Percentiles rank a stretch among this genome's conserved stretches.
phyloP scores from a whole-genome alignment of 2,797 vertebrate genomes.

The Chaenodraco wilsoni region DNA sequence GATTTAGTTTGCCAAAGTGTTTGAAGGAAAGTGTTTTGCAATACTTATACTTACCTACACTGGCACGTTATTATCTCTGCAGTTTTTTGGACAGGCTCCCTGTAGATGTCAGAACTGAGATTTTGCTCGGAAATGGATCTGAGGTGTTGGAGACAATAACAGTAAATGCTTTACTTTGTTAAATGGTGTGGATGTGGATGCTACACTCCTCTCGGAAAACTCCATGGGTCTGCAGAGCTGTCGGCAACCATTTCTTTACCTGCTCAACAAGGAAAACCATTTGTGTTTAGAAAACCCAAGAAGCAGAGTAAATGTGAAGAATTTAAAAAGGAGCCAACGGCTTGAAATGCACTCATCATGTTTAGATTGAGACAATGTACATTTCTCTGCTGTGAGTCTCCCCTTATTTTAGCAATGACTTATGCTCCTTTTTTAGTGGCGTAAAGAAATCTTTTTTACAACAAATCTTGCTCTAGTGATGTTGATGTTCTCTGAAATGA shows the following conservation, averaged over 20 bases:
- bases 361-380: not conserved
- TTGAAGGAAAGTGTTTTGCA: constrained; percentile 12
- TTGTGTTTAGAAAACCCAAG: constrained; percentile 6
- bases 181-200: constrained; percentile 22
- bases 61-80: not conserved
- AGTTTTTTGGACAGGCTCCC: not conserved
- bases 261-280: not conserved
- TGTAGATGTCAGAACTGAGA: constrained; percentile 17
- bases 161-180: constrained; percentile 43
- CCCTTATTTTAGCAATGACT: not conserved
- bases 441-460: constrained; percentile 13
- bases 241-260: constrained; percentile 10
- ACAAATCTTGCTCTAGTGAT: constrained; percentile 3
- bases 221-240: constrained; percentile 4
- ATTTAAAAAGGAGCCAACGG: not conserved
- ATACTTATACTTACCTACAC: constrained; percentile 6
- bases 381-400: not conserved
- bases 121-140: constrained; percentile 39
- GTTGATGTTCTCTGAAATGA: constrained; percentile 12
- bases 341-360: constrained; percentile 1
- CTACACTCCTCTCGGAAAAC: constrained; percentile 6
- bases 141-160: constrained; percentile 34
- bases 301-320: not conserved
- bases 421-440: not conserved
- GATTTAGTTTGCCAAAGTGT: constrained; percentile 1